Evolutionary conservation across 2,888 invertebrate species (phyloP).

Genomic region (Pseudococcus jackbeardsleyi): DNA sequence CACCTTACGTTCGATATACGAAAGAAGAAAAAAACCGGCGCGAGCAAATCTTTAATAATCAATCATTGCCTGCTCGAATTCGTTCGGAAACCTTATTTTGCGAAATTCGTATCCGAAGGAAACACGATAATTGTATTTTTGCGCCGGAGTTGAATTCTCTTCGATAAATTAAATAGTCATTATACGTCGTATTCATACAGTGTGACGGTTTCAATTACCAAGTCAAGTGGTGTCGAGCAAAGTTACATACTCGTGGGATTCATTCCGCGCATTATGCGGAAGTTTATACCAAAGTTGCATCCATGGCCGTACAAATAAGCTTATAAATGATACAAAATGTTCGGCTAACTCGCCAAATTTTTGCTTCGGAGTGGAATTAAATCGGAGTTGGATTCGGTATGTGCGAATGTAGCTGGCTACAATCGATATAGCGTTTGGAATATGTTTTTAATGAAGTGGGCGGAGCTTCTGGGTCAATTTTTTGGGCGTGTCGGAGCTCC

Average conservation of each 20-base stretch:
- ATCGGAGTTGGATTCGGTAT: neutral
- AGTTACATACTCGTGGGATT: conserved; percentile 8
- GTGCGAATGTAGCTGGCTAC: neutral
- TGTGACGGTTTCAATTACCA: conserved; percentile 5
- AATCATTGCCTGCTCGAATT: neutral
- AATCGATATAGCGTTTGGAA: neutral
- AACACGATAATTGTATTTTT: conserved; percentile 24
- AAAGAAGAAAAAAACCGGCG: neutral
- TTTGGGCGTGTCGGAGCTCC: too few relatives aligned
- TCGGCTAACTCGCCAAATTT: neutral
- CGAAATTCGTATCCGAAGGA: neutral
- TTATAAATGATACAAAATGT: neutral
- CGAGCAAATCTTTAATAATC: neutral
- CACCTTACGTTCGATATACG: neutral
- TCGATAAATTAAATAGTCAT: conserved; percentile 17
- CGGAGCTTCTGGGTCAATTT: too few relatives aligned
- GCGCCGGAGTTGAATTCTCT: neutral
- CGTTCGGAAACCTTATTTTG: neutral
- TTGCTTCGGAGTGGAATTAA: neutral
- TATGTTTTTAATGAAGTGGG: too few relatives aligned
- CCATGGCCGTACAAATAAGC: neutral
- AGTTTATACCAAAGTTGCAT: neutral
- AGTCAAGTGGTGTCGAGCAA: conserved; percentile 6
- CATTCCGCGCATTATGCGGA: neutral
- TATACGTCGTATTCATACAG: neutral